Evolutionary conservation across 1,140 invertebrate species (phyloP).

Genomic region (Antheraea pernyi): DNA sequence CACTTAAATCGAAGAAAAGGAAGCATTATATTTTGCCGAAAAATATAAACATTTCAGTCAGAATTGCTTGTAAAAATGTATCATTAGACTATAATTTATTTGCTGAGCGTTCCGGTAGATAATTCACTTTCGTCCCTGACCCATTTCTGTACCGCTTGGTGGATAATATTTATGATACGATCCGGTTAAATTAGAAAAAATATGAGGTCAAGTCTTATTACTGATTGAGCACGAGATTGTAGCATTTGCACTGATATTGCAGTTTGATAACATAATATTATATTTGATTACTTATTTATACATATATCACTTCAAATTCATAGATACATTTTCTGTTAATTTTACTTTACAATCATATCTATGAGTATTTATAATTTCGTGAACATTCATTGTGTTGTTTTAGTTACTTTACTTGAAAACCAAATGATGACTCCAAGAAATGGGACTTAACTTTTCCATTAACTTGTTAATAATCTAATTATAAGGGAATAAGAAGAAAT

Average conservation of each 20-base stretch:
- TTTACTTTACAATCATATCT: too few relatives aligned
- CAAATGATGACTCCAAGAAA: too few relatives aligned
- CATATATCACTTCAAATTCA: too few relatives aligned
- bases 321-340: too few relatives aligned
- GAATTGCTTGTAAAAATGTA: background rate
- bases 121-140: background rate
- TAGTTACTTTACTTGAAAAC: too few relatives aligned
- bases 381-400: too few relatives aligned
- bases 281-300: too few relatives aligned
- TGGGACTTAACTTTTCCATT: background rate
- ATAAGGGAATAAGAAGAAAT: background rate
- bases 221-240: background rate
- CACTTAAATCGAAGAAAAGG: too few relatives aligned
- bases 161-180: conserved; percentile 3
- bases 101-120: background rate
- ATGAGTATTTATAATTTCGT: too few relatives aligned
- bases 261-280: too few relatives aligned
- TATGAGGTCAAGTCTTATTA: background rate
- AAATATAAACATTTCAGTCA: background rate
- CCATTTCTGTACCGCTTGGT: background rate
- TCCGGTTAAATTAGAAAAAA: conserved; percentile 1
- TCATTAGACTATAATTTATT: background rate
- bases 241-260: background rate
- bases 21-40: too few relatives aligned
- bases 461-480: background rate